These are phyloP conservation scores for Tetheella fluctuosa DNA, from an alignment of 2,888 invertebrate genomes.

Conservation along the genomic window DNA sequence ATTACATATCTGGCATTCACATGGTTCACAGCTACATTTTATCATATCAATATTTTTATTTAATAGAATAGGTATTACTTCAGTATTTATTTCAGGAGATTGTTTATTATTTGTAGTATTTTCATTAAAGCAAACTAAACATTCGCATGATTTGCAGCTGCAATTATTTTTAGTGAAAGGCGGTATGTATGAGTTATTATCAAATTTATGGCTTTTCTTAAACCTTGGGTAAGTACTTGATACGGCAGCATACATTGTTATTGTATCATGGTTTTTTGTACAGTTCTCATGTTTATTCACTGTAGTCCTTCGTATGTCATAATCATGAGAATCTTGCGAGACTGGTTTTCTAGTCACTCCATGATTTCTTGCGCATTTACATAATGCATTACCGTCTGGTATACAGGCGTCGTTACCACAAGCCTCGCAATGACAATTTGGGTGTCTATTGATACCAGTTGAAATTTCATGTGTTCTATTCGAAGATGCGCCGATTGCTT, in stretches of 20 bases:
- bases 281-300: conserved; percentile 19
- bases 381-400: conserved; percentile 41
- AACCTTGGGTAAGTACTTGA: conserved; percentile 31
- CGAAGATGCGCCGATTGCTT: conserved; percentile 36
- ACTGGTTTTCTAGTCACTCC: conserved; percentile 53
- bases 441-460: conserved; percentile 46
- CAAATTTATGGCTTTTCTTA: conserved; percentile 16
- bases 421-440: conserved; percentile 48
- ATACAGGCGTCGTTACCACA: conserved; percentile 53
- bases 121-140: conserved; percentile 43
- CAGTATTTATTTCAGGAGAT: conserved; percentile 21
- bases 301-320: conserved; percentile 50
- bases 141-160: conserved; percentile 50
- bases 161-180: conserved; percentile 20
- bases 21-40: conserved; percentile 38
- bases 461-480: conserved; percentile 48
- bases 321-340: conserved; percentile 47
- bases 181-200: too few species aligned
- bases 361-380: conserved; percentile 50
- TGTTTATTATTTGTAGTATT: conserved; percentile 24
- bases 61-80: conserved; percentile 9
- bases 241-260: conserved; percentile 49
- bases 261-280: conserved; percentile 29
- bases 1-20: conserved; percentile 39
- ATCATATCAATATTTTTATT: conserved; percentile 6